Evolutionary conservation across 2,888 invertebrate genomes (phyloP).

Genomic region (Drosophila colorata): DNA sequence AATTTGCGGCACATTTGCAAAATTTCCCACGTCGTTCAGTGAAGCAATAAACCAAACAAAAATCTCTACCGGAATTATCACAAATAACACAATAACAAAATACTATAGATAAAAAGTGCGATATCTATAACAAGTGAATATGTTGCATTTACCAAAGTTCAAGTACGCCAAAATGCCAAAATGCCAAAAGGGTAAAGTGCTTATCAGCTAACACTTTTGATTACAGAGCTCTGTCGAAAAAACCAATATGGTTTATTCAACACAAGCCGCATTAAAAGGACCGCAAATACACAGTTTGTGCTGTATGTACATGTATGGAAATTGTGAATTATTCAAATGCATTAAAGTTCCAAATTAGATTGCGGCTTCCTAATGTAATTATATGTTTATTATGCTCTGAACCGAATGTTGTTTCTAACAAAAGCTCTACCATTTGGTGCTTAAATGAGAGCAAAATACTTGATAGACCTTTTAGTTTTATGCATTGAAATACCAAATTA

Average conservation of each 20-base stretch:
- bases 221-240: constrained; percentile 2
- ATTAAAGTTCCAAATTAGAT: constrained; percentile 1
- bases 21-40: constrained; percentile 69
- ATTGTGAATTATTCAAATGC: background rate
- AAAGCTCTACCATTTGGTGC: too few relatives aligned
- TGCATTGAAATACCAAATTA: background rate
- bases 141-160: constrained; percentile 21
- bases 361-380: background rate
- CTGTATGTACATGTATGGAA: background rate
- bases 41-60: constrained; percentile 51
- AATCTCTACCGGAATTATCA: constrained; percentile 50
- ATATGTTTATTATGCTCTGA: background rate
- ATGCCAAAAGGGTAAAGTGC: constrained; percentile 1
- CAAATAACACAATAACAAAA: constrained; percentile 36
- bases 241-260: constrained; percentile 4
- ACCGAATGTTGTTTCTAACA: too few relatives aligned
- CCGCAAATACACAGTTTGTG: constrained; percentile 4
- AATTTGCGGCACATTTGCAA: constrained; percentile 76
- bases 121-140: constrained; percentile 44
- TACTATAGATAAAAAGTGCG: constrained; percentile 6
- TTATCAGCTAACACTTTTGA: constrained; percentile 18
- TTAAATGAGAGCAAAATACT: background rate
- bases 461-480: background rate
- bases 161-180: constrained; percentile 7
- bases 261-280: background rate